Evolutionary conservation across 2,888 invertebrate genomes (phyloP), one percentile per base, ranked within the genome.

Genomic region (Cybosia mesomella): DNA sequence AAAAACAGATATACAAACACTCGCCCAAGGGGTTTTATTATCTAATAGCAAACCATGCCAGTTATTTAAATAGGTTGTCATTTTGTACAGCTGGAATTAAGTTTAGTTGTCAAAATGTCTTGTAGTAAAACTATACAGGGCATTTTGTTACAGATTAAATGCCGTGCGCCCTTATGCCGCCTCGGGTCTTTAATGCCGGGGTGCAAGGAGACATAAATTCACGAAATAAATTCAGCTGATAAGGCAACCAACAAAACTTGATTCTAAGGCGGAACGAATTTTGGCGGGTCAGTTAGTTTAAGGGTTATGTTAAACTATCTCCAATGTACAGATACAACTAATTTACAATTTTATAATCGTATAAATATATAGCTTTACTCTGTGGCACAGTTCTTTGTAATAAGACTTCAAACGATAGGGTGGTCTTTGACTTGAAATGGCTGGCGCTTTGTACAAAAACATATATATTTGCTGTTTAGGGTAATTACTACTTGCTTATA

Each of bases 1-100:
- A 34, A 64, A 62, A 63, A 63, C 28, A 63, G 34, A 54, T 34
- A 54, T 63, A 63, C 54, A 34, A 54, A 54, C 53, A 62, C 24
- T 4, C 15, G 34, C 54, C 53, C 34, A 15, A 59, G 34, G 53
- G 63, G 32, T 28, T 63, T 53, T 34, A 63, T 63, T 54, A 63
- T 54, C 53, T 54, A 63, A 63, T 63, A 63, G 54, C 34, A 63
- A 63, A 54, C 54, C 22, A 34, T 34, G 54, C 63, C 34, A 22
- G 54, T 34, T 22, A 63, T 63, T 34, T 61, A 49, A 61, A 4
- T 28, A 49, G 61, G 28, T 61, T 11, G n/a, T 43, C 24, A 28
- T 49, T 61, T 9, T 43, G 28, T n/a, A 28, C n/a, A 13, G 13
- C 43, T n/a, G 28, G 13, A 49, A 43, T 43, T 9, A 24, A 39